Base-by-base conservation (phyloP, 2,888 invertebrate species). In the Drosophila peninsularis region DNA sequence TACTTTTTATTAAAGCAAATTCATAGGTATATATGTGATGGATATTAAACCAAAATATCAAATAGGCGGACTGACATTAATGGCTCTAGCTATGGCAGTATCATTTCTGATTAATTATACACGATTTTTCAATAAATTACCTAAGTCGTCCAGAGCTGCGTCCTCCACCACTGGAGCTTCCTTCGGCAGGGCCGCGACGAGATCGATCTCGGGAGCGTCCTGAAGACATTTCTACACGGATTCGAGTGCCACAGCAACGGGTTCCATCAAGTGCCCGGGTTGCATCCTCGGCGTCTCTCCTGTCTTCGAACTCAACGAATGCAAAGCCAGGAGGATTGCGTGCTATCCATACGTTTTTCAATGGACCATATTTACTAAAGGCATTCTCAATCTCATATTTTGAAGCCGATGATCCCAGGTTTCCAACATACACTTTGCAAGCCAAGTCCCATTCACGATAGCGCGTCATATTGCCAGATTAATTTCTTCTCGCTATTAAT, bases 161-260 rank as follows among this genome's bases (percentile, higher is more conserved):
- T 60, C 95, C 96, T 77, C 94, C 82, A 2, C 90, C 80, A 0
- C 88, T 53, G 13, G 37, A 85, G 1, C 91, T 88, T 11, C 90
- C 90, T 3, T 91, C 90, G 3, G 90, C 90, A 5, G 91, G 88
- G 2, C 92, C 90, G 45, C 93, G 67, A 94, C 94, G 75, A 95
- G 95, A 11, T 61, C 95, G 96, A 80, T 95, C 94, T 57, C 96
- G 94, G 57, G 96, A 96, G 81, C 97, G 94, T 0, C 97, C 97
- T 75, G 96, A 97, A 0, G 97, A 97, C 98, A 98, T 98, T 93
- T 98, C 98, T n/a, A 98, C 97, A 71, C 97, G 95, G 56, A 98
- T 96, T 88, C 97, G 95, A 30, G 97, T 96, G 11, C 98, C 97
- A 93, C 97, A 97, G 93, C 97, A 96, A 52, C 97, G 95, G 67